A percentile compares a stretch with the other conserved stretches of the same genome.
These are phyloP conservation scores for Esperia sulphurella DNA, from an alignment of 2,888 invertebrate species.

Conservation along the genomic window DNA sequence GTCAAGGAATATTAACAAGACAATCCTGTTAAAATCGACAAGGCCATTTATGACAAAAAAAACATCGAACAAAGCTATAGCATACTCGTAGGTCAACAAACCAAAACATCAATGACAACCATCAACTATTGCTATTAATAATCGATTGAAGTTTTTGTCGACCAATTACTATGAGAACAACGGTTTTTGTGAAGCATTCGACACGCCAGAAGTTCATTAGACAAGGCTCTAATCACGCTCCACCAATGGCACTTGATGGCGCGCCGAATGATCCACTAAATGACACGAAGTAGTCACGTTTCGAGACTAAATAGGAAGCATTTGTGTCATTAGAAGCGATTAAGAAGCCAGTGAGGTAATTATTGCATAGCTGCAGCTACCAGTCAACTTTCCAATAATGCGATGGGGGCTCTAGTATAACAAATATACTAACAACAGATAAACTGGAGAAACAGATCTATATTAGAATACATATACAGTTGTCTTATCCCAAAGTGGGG, in stretches of 20 bases:
- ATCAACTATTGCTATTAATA: neutral
- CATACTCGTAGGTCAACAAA: too few relatives aligned
- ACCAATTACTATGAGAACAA: conserved; percentile 22
- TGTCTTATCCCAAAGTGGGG: too few relatives aligned
- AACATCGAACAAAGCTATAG: too few relatives aligned
- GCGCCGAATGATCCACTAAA: conserved; percentile 12
- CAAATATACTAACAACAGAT: too few relatives aligned
- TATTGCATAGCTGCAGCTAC: conserved; percentile 23
- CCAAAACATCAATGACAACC: neutral
- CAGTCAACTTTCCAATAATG: neutral
- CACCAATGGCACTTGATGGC: neutral
- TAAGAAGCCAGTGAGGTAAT: conserved; percentile 40
- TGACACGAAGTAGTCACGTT: conserved; percentile 31
- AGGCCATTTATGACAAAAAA: too few relatives aligned
- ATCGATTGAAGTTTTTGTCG: conserved; percentile 8
- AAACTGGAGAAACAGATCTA: too few relatives aligned
- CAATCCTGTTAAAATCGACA: too few relatives aligned
- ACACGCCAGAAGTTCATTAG: conserved; percentile 25
- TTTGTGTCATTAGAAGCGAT: conserved; percentile 50
- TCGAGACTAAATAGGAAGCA: conserved; percentile 43
- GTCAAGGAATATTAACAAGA: too few relatives aligned
- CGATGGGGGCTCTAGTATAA: too few relatives aligned
- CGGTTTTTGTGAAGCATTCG: conserved; percentile 26
- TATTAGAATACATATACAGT: too few relatives aligned
- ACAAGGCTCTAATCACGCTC: neutral